These are phyloP conservation scores for Podotricha telesiphe DNA, from an alignment of 2,888 invertebrate species.

Conservation along the genomic window DNA sequence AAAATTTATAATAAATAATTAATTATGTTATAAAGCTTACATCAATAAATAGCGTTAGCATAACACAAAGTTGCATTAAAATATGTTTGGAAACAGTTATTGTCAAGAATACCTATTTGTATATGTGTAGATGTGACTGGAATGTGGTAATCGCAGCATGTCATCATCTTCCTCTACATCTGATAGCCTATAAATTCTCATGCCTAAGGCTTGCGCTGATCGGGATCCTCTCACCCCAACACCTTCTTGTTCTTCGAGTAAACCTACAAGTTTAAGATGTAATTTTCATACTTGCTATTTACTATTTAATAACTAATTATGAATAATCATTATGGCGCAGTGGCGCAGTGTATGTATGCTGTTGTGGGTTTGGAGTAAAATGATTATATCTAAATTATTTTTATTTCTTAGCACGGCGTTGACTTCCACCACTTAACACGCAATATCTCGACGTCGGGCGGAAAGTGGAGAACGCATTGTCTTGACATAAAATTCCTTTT, in stretches of 20 bases:
- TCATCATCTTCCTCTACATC: slow-evolving; percentile 92
- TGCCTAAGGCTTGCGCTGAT: slow-evolving; percentile 88
- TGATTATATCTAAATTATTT: too few relatives aligned
- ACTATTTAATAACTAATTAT: neutral
- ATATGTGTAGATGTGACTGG: slow-evolving; percentile 92
- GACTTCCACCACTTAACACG: too few relatives aligned
- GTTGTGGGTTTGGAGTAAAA: too few relatives aligned
- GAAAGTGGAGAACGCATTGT: too few relatives aligned
- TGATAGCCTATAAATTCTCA: slow-evolving; percentile 85
- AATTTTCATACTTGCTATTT: neutral
- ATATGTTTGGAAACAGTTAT: neutral
- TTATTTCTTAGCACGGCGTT: too few relatives aligned
- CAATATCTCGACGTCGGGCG: too few relatives aligned
- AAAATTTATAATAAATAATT: slow-evolving; percentile 9
- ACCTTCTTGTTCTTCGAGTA: slow-evolving; percentile 95
- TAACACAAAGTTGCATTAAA: slow-evolving; percentile 11
- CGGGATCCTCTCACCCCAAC: slow-evolving; percentile 93
- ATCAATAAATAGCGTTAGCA: slow-evolving; percentile 26
- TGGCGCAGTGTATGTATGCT: too few relatives aligned
- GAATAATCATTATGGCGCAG: too few relatives aligned
- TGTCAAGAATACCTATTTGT: slow-evolving; percentile 85
- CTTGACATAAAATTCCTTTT: too few relatives aligned
- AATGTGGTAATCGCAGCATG: slow-evolving; percentile 89
- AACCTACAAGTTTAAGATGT: slow-evolving; percentile 56
- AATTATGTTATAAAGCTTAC: slow-evolving; percentile 27